Evolutionary conservation across 2,797 vertebrate species (phyloP), one percentile per base, ranked within the genome.

Genomic region (Lemur catta): DNA sequence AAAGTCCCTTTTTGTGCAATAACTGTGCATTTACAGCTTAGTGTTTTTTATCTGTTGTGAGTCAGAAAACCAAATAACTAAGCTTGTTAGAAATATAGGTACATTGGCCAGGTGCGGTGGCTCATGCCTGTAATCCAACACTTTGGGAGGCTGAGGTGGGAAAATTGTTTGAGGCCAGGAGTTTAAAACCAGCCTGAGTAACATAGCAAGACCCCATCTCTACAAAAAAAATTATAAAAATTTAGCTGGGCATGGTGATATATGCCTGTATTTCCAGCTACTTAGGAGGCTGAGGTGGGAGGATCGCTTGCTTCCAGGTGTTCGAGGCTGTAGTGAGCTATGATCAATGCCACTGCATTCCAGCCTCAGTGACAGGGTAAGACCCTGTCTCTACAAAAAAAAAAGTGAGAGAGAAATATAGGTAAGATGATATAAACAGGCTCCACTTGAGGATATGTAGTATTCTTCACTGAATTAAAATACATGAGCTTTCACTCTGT

Each of bases 21-120:
- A 94, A 72, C 35, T 79, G 20, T 95, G 18, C 38, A 50, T 90
- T 80, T 97, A n/a, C 26, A 93, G 41, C 55, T 75, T 72, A 72
- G 48, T 85, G 30, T 33, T 67, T 92, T 93, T 91, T 93, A 76
- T 65, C 38, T 94, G 12, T 26, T 57, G 20, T 41, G 33, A 74
- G 74, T 84, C 61, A 67, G 50, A 95, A 92, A 96, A 88, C 43
- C 57, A 91, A 93, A 86, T 61, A 94, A 85, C 82, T 50, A 89
- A 91, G 43, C 57, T 91, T 84, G 43, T 65, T 81, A 86, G 79
- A 95, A 86, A 93, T 79, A 87, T 7, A 93, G 79, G 63, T 46
- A 92, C 84, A 94, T 38, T 71, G 41, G 67, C 6, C 33, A 65
- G 63, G 63, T 63, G 61, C 6, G 15, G 33, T 65, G 63, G 33